A percentile compares a stretch with the other conserved stretches of the same genome.
phyloP scores from a whole-genome alignment of 1,140 invertebrate genomes.

The Drosophila orosa region DNA sequence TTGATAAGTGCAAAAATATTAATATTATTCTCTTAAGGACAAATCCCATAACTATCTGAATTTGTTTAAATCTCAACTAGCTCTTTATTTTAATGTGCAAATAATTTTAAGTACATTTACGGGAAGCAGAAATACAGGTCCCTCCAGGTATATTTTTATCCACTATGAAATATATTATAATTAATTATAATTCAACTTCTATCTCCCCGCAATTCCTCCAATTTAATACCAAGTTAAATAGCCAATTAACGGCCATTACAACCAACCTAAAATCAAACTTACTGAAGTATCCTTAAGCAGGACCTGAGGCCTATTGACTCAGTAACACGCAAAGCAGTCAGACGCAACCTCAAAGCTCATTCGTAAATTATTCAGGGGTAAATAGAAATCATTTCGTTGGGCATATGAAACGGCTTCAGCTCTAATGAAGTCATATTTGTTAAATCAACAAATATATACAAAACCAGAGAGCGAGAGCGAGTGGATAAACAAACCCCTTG shows the following conservation, averaged over 20 bases:
- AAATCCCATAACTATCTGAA: too few species aligned
- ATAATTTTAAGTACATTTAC: too few species aligned
- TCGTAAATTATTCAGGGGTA: conserved; percentile 72
- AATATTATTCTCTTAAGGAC: too few species aligned
- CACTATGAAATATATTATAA: background rate
- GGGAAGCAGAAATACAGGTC: too few species aligned
- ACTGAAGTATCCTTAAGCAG: conserved; percentile 13
- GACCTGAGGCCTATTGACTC: conserved; percentile 63
- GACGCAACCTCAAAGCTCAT: conserved; percentile 65
- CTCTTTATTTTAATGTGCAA: too few species aligned
- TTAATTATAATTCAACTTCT: background rate
- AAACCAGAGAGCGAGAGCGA: conserved; percentile 18
- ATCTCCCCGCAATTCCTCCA: background rate
- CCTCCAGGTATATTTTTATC: too few species aligned
- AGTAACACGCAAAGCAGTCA: conserved; percentile 60
- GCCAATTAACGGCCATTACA: conserved; percentile 4
- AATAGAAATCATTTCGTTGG: conserved; percentile 27
- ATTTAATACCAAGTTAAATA: conserved; percentile 1
- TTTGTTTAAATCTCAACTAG: too few species aligned
- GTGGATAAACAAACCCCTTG: conserved; percentile 66
- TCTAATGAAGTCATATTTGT: conserved; percentile 80
- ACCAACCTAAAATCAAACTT: conserved; percentile 1
- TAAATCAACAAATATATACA: conserved; percentile 53
- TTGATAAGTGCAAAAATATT: too few species aligned
- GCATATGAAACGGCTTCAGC: conserved; percentile 47